phyloP scores from a whole-genome alignment of 1,140 invertebrate species.

The Heliconius eleuchia region DNA sequence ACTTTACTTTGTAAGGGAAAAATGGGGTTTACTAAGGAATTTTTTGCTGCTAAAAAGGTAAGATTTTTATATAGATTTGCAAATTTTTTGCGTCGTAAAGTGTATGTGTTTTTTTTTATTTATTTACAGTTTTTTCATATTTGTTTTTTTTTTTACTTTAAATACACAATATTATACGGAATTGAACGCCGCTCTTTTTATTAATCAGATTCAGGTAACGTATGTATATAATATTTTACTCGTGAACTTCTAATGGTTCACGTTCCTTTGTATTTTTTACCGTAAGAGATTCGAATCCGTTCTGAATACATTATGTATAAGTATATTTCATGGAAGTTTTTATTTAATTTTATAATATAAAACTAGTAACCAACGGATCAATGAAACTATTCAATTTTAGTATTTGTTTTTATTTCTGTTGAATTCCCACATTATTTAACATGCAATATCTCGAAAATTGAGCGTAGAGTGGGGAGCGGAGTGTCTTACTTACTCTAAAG shows the following conservation, averaged over 20 bases:
- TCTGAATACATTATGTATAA: background rate
- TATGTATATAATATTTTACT: background rate
- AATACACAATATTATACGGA: background rate
- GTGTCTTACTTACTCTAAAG: too few relatives aligned
- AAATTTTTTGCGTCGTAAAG: slow-evolving; percentile 54
- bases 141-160: too few relatives aligned
- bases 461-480: too few relatives aligned
- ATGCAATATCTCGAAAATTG: too few relatives aligned
- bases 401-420: background rate
- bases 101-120: background rate
- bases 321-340: background rate
- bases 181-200: background rate
- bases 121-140: background rate
- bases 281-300: background rate
- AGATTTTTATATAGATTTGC: slow-evolving; percentile 55
- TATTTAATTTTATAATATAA: too few relatives aligned
- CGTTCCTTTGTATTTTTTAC: background rate
- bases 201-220: background rate
- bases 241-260: too few relatives aligned
- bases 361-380: too few relatives aligned
- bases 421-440: too few relatives aligned
- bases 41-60: slow-evolving; percentile 16
- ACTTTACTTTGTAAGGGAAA: slow-evolving; percentile 12
- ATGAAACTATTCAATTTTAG: background rate
- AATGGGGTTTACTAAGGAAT: slow-evolving; percentile 10